These are phyloP conservation scores for Rhyzopertha dominica DNA, from an alignment of 1,140 invertebrate genomes.

Conservation along the genomic window DNA sequence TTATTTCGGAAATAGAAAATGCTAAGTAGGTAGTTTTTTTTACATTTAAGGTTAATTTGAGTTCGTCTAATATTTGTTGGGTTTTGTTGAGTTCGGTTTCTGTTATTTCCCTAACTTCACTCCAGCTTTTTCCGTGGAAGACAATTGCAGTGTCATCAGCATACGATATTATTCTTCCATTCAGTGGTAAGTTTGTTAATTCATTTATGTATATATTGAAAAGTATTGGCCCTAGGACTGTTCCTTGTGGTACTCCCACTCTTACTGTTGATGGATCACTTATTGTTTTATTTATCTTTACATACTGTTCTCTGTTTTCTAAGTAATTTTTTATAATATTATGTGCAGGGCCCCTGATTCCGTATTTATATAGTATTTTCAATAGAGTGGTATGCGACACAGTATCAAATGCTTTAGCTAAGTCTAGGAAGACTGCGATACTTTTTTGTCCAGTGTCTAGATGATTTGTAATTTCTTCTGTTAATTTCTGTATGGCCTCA, in stretches of 20 bases:
- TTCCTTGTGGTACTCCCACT: constrained; percentile 1
- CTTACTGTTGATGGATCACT: neutral
- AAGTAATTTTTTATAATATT: constrained; percentile 6
- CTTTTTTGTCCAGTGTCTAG: neutral
- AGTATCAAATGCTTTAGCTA: neutral
- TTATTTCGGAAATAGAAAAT: neutral
- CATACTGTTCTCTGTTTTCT: too few relatives aligned
- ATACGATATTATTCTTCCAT: constrained; percentile 6
- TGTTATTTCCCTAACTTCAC: neutral
- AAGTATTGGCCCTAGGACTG: neutral
- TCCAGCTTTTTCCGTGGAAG: neutral
- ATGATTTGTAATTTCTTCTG: constrained; percentile 3
- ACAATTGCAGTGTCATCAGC: constrained; percentile 6
- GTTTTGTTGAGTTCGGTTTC: neutral
- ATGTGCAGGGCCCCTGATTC: constrained; percentile 18
- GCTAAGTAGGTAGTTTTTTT: constrained; percentile 5
- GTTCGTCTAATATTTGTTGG: neutral
- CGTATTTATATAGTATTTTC: constrained; percentile 19
- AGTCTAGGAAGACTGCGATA: neutral
- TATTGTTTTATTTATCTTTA: too few relatives aligned
- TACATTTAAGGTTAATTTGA: neutral
- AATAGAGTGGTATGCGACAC: constrained; percentile 15
- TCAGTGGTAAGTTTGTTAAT: neutral
- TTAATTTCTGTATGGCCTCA: neutral
- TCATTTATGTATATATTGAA: neutral